Conservation (phyloP, 2,113 vertebrate genomes). For the Gorsachius goisagi region DNA sequence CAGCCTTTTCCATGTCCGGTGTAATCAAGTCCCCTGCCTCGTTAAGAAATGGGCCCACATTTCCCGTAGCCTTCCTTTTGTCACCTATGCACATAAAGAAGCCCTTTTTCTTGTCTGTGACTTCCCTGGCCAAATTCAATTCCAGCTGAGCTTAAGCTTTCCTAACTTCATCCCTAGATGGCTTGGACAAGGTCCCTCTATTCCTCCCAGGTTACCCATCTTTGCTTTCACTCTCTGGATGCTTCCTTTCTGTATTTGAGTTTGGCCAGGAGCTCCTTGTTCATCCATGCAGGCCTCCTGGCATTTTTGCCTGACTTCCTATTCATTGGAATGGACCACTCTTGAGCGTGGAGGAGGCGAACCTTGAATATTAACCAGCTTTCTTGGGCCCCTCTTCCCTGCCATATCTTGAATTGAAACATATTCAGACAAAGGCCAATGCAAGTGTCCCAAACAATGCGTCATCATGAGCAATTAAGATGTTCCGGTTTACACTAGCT, state of each 20-base stretch:
- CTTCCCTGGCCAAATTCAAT: not conserved
- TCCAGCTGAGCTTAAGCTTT: not conserved
- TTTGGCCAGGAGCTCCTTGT: not conserved
- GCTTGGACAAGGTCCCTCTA: not conserved
- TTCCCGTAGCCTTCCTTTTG: not conserved
- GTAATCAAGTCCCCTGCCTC: not conserved
- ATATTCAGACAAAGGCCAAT: not conserved
- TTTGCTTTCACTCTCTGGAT: not conserved
- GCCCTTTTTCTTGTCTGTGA: not conserved
- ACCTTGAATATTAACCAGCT: not conserved
- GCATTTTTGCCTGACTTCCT: not conserved
- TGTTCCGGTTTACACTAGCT: not conserved
- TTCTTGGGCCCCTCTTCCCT: not conserved
- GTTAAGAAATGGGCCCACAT: not conserved
- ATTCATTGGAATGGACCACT: accelerated
- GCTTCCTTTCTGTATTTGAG: not conserved
- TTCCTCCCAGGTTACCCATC: not conserved
- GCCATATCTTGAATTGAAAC: not conserved
- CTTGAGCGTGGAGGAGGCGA: not conserved
- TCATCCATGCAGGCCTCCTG: not conserved
- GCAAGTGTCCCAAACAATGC: not conserved
- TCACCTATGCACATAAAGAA: not conserved
- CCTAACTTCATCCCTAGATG: not conserved
- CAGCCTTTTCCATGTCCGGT: too few relatives aligned
- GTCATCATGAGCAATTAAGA: accelerated